phyloP scores from a whole-genome alignment of 2,888 invertebrate genomes.

The Teleogryllus oceanicus region DNA sequence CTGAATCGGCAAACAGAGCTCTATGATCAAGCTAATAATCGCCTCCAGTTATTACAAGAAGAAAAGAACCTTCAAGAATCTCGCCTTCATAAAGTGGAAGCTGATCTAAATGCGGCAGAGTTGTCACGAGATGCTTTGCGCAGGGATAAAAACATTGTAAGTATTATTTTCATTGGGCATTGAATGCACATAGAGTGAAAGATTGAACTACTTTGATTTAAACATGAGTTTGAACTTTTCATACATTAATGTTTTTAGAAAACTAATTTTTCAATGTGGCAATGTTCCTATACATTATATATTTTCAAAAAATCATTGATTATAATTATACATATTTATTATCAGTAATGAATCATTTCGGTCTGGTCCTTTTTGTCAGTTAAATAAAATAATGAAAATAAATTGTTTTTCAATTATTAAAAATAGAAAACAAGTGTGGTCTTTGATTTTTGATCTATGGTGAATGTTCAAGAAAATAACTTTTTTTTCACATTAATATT shows the following conservation, averaged over 20 bases:
- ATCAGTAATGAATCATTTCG: too few relatives aligned
- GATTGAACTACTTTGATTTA: too few relatives aligned
- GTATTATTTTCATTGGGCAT: conserved; percentile 39
- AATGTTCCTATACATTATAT: too few relatives aligned
- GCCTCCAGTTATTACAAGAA: conserved; percentile 67
- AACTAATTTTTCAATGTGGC: too few relatives aligned
- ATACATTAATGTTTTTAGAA: too few relatives aligned
- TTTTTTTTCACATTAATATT: background rate
- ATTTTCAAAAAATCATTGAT: too few relatives aligned
- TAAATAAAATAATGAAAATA: too few relatives aligned
- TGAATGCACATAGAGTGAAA: background rate
- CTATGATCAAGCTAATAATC: conserved; percentile 61
- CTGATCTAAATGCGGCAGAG: conserved; percentile 71
- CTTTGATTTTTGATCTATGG: background rate
- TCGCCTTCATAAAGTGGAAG: conserved; percentile 73
- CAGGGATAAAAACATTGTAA: conserved; percentile 73
- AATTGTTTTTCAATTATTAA: too few relatives aligned
- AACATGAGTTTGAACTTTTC: too few relatives aligned
- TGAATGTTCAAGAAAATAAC: background rate
- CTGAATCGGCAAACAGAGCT: conserved; percentile 63
- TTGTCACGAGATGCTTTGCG: conserved; percentile 67
- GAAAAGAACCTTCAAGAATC: conserved; percentile 71
- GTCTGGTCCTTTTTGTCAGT: too few relatives aligned
- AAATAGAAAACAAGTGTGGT: too few relatives aligned
- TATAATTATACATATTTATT: too few relatives aligned